Base-by-base conservation (phyloP, 2,888 invertebrate genomes). In the Apodemia zela region DNA sequence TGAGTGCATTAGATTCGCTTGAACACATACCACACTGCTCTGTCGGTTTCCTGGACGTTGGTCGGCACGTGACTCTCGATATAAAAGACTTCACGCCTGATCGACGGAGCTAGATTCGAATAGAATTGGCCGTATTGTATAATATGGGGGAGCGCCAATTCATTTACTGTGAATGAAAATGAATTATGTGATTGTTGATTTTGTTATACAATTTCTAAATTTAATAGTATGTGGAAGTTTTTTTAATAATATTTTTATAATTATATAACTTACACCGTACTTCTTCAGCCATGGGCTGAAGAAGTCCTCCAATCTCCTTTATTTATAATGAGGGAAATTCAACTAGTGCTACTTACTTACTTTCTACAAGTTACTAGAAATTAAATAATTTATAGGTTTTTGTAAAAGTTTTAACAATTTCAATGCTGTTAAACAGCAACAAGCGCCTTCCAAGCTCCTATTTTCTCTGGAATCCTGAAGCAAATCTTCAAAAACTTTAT, bases 71-170 rank as follows among this genome's bases (percentile, higher is more conserved):
- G 90, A 82, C 90, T 82, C 73, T 80, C 80, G 85, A 85, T 86
- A 89, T 84, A 88, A 90, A 89, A 87, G 84, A 83, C 82, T 90
- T 85, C 86, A 89, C 89, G 90, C 85, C 85, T 85, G 89, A 90
- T 87, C 83, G 76, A 79, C 83, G 76, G 78, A 64, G 74, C 79
- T 84, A 82, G 82, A 89, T 89, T 82, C 80, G 88, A 89, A 90
- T 86, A 77, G 89, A 86, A 90, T 90, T 89, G 85, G 82, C 87
- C 78, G 81, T 81, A 88, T 88, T 89, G 84, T 84, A 79, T 84
- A 80, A 87, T 84, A 87, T 84, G 80, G 78, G 84, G 78, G 78
- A 76, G 80, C 73, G 72, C 66, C 68, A 66, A 67, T 67, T 67
- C 68, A 69, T 71, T 73, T 69, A 63, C 61, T 59, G 63, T 69